Evolutionary conservation across 2,888 invertebrate genomes (phyloP), one percentile per base, ranked within the genome.

Genomic region (Biston betularia): DNA sequence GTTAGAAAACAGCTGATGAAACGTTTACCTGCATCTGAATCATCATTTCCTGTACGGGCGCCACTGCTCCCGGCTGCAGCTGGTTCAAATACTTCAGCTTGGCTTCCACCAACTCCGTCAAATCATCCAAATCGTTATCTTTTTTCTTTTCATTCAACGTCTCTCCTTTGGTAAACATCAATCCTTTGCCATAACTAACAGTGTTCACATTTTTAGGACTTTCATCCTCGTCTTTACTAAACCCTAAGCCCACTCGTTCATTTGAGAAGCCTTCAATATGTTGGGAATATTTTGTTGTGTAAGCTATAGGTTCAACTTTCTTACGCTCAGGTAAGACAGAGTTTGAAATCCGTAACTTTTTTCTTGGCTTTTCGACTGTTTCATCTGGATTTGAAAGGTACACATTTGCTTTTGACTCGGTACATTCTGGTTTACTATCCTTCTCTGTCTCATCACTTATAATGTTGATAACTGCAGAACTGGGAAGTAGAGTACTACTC

Each of bases 11-110:
- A 10, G 42, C 42, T 10, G 11, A 45, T n/a, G 10, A 46, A 24
- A 46, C 10, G 6, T 79, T 81, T 69, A 95, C 95, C 94, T 95
- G 94, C 86, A 95, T 86, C 78, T 95, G 95, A 75, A 95, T 92
- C 69, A 92, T 80, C 92, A 95, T 93, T 75, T 94, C 91, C 74
- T 95, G 94, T 42, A 95, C 90, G 1, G 95, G 93, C n/a, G 94
- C 85, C 55, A 95, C 79, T 7, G 82, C 71, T 64, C 80, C 80
- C 9, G 93, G 89, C 73, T 94, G 94, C 68, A 92, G 80, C 72
- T 94, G 90, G 45, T 89, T 91, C 74, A 95, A 75, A 72, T 94
- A 95, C 78, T 92, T 94, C 75, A 95, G 78, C 78, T 95, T 95
- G 8, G 94, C 93, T 70, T 91, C 91, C 46, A 95, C 81, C 34